Evolutionary conservation across 1,140 invertebrate genomes (phyloP), one percentile per base, ranked within the genome.

Genomic region (Psilanteris sp.): DNA sequence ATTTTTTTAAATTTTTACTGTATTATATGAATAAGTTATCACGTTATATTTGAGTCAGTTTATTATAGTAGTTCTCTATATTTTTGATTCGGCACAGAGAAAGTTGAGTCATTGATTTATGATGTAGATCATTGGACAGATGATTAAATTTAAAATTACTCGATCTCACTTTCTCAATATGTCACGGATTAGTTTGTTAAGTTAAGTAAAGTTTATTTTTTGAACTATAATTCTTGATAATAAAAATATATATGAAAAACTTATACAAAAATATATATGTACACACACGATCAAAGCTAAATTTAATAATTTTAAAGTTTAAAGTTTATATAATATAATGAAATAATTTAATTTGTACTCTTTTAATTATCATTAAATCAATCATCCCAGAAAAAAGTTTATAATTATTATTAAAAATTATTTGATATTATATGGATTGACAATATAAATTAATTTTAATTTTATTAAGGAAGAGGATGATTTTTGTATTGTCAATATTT

Each of bases 261-360:
- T 54, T 26, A 54, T 54, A 39, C 24, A 54, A 34, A n/a, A n/a
- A n/a, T n/a, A n/a, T n/a, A n/a, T n/a, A n/a, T n/a, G n/a, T n/a
- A n/a, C n/a, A n/a, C n/a, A n/a, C 14, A 31, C 6, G 52, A 44
- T 59, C 7, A n/a, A 59, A 59, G 39, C 20, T 44, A 57, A 59
- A 59, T 44, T 59, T 59, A 57, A 31, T 14, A n/a, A n/a, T n/a
- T n/a, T n/a, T n/a, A n/a, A n/a, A n/a, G n/a, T n/a, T n/a, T n/a
- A n/a, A n/a, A n/a, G 4, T 57, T 31, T 11, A 8, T 1, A 22
- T 50, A 13, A 27, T 54, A 6, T 32, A 54, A 39, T n/a, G n/a
- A n/a, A n/a, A 34, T 54, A 37, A 37, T 31, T 18, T 4, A 32
- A 3, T 37, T 54, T 16, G 13, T 54, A 26, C 24, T 10, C n/a